Evolutionary conservation across 2,113 vertebrate genomes (phyloP).

Genomic region (Larimichthys crocea): DNA sequence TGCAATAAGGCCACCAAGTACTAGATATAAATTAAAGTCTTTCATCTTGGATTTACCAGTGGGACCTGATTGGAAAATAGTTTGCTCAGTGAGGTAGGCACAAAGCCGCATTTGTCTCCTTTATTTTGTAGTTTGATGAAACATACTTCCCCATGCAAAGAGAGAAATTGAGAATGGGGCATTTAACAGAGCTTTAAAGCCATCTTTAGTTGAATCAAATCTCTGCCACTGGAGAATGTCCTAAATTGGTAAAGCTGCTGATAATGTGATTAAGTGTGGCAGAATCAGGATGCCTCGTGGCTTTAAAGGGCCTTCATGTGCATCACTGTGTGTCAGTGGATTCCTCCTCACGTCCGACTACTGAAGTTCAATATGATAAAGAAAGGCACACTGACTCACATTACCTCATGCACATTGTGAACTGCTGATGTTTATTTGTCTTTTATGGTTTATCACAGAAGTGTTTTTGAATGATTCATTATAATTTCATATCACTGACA

Average conservation of each 20-base stretch:
- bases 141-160: constrained; percentile 15
- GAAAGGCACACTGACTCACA: not conserved
- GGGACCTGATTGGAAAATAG: not conserved
- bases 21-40: not conserved
- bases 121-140: constrained; percentile 11
- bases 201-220: constrained; percentile 2
- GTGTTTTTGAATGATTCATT: constrained; percentile 28
- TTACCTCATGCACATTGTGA: constrained; percentile 23
- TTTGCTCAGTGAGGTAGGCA: not conserved
- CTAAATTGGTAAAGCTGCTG: constrained; percentile 17
- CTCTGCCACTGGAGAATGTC: not conserved
- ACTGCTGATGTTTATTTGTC: constrained; percentile 32
- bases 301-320: not conserved
- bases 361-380: not conserved
- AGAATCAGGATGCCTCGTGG: constrained; percentile 13
- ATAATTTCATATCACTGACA: constrained; percentile 8
- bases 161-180: constrained; percentile 25
- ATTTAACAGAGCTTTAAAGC: constrained; percentile 30
- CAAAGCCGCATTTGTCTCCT: not conserved
- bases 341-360: not conserved
- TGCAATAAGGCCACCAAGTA: not conserved
- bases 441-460: constrained; percentile 12
- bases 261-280: constrained; percentile 22
- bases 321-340: not conserved
- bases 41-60: not conserved